These are phyloP conservation scores for Drosophila dunni DNA, from an alignment of 1,140 invertebrate species.

Conservation along the genomic window DNA sequence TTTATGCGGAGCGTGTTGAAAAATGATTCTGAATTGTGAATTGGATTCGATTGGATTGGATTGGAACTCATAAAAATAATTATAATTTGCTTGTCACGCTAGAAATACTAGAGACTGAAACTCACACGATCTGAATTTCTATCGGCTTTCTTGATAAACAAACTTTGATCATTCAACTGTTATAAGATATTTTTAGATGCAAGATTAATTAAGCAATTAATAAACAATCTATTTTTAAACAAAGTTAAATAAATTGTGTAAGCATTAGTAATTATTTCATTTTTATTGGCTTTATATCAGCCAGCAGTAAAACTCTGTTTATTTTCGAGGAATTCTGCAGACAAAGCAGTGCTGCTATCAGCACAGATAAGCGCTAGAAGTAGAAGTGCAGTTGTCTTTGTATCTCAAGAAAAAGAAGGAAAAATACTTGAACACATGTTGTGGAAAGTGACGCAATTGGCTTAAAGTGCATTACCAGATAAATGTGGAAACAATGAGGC, in stretches of 20 bases:
- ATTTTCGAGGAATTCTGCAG: too few species aligned
- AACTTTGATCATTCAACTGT: not conserved
- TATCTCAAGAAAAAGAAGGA: not conserved
- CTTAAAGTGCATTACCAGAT: slow-evolving; percentile 20
- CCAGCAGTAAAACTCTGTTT: too few species aligned
- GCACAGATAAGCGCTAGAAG: not conserved
- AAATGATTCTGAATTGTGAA: slow-evolving; percentile 28
- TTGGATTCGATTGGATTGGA: slow-evolving; percentile 9
- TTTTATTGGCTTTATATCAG: too few species aligned
- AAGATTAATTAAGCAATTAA: slow-evolving; percentile 9
- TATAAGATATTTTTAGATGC: slow-evolving; percentile 1
- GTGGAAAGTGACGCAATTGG: slow-evolving; percentile 14
- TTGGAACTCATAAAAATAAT: not conserved
- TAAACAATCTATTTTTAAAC: slow-evolving; percentile 1
- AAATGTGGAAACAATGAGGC: slow-evolving; percentile 22
- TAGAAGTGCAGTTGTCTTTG: not conserved
- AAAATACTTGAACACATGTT: not conserved
- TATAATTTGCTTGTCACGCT: slow-evolving; percentile 36
- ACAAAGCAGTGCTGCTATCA: too few species aligned
- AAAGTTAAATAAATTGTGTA: slow-evolving; percentile 9
- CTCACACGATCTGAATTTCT: not conserved
- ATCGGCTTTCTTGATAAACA: not conserved
- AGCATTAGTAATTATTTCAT: too few species aligned
- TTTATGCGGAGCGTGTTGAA: slow-evolving; percentile 39
- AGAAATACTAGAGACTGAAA: not conserved